Evolutionary conservation across 2,797 vertebrate species (phyloP).

Genomic region (Pampus argenteus): DNA sequence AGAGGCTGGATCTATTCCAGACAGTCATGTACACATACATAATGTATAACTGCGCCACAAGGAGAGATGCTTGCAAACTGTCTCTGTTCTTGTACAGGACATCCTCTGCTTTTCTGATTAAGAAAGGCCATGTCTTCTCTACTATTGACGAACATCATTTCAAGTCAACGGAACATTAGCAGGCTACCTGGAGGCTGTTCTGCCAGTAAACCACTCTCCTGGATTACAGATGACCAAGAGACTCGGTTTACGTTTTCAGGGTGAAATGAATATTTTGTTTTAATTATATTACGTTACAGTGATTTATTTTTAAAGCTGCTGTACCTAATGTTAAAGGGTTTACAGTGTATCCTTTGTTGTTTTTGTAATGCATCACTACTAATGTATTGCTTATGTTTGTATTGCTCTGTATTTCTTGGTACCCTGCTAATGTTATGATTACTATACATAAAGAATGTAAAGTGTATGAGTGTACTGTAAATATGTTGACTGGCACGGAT

Average conservation of each 20-base stretch:
- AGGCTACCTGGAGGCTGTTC: background rate
- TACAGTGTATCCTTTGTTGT: conserved; percentile 7
- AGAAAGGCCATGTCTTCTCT: conserved; percentile 62
- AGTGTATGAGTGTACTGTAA: background rate
- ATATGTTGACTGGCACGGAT: no score
- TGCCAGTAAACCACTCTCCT: background rate
- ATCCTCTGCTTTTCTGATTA: conserved; percentile 59
- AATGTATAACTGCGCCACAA: background rate
- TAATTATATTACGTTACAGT: background rate
- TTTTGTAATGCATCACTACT: background rate
- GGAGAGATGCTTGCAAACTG: background rate
- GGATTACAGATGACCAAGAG: background rate
- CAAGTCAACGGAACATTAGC: conserved; percentile 37
- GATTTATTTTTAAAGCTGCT: background rate
- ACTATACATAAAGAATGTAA: conserved; percentile 11
- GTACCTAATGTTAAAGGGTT: background rate
- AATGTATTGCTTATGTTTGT: conserved; percentile 1
- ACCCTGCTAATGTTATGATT: background rate
- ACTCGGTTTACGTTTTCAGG: background rate
- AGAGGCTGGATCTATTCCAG: background rate
- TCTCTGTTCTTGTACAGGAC: conserved; percentile 40
- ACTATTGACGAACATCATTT: conserved; percentile 73
- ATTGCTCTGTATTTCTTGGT: background rate
- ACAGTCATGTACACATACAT: background rate
- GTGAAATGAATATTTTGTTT: background rate